Evolutionary conservation across 2,797 vertebrate genomes (phyloP).

Genomic region (Chelidonichthys spinosus): DNA sequence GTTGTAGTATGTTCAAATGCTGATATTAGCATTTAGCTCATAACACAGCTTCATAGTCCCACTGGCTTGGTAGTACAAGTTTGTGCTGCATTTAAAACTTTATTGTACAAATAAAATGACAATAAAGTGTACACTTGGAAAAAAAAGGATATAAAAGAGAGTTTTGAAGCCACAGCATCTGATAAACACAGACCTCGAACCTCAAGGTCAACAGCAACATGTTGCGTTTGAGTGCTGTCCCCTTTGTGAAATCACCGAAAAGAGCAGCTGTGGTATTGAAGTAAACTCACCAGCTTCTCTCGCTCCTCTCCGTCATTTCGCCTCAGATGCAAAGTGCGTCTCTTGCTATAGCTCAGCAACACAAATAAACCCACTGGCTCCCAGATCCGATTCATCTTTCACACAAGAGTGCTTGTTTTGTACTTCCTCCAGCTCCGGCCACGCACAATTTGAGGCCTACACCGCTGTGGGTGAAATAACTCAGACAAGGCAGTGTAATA

Average conservation of each 20-base stretch:
- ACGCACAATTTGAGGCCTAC: conserved; percentile 63
- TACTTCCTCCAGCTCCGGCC: conserved; percentile 56
- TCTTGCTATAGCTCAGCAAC: conserved; percentile 61
- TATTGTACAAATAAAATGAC: too few species aligned
- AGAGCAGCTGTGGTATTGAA: conserved; percentile 30
- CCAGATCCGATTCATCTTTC: conserved; percentile 56
- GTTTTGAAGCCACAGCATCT: background rate
- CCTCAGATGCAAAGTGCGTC: conserved; percentile 38
- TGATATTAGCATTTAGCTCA: background rate
- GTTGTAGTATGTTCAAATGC: background rate
- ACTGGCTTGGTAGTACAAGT: background rate
- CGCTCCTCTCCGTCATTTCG: conserved; percentile 28
- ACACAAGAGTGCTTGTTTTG: conserved; percentile 61
- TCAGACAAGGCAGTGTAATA: conserved; percentile 45
- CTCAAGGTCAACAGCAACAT: background rate
- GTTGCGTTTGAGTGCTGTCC: conserved; percentile 1
- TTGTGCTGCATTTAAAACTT: background rate
- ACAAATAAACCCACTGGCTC: conserved; percentile 64
- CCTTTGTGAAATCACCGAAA: background rate
- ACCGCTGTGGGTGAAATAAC: conserved; percentile 34
- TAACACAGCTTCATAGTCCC: background rate
- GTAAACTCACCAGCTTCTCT: conserved; percentile 30
- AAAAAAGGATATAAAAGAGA: background rate
- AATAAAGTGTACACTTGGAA: too few species aligned
- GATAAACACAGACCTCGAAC: background rate